These are phyloP conservation scores for Heliconius cydno DNA, from an alignment of 2,888 invertebrate species.

Conservation along the genomic window DNA sequence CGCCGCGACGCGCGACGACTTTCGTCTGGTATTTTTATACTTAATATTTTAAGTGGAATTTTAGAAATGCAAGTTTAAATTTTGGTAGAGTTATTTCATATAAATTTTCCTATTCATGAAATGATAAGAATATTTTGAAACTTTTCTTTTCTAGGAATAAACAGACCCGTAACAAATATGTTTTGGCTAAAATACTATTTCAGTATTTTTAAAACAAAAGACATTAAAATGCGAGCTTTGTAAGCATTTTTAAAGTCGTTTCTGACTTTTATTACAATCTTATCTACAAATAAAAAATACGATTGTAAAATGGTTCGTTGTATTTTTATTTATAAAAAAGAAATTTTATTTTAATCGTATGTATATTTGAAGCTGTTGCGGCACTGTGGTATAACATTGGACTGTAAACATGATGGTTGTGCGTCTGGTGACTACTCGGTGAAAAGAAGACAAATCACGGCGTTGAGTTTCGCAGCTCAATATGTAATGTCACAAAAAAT, in stretches of 20 bases:
- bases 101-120: neutral
- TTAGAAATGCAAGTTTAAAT: neutral
- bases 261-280: neutral
- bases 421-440: too few relatives aligned
- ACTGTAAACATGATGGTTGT: too few relatives aligned
- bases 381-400: too few relatives aligned
- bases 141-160: neutral
- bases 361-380: too few relatives aligned
- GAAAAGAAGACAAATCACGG: too few relatives aligned
- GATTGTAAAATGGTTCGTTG: neutral
- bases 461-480: too few relatives aligned
- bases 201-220: neutral
- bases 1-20: neutral
- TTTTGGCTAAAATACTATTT: neutral
- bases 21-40: neutral
- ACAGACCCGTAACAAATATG: neutral
- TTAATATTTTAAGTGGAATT: neutral
- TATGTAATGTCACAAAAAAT: too few relatives aligned
- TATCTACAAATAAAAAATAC: constrained; percentile 4
- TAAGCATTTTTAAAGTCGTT: neutral
- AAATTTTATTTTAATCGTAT: neutral
- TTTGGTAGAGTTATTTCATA: neutral
- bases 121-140: neutral
- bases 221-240: neutral
- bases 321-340: neutral